Evolutionary conservation across 2,113 vertebrate species (phyloP).

Genomic region (Hyaena hyaena): DNA sequence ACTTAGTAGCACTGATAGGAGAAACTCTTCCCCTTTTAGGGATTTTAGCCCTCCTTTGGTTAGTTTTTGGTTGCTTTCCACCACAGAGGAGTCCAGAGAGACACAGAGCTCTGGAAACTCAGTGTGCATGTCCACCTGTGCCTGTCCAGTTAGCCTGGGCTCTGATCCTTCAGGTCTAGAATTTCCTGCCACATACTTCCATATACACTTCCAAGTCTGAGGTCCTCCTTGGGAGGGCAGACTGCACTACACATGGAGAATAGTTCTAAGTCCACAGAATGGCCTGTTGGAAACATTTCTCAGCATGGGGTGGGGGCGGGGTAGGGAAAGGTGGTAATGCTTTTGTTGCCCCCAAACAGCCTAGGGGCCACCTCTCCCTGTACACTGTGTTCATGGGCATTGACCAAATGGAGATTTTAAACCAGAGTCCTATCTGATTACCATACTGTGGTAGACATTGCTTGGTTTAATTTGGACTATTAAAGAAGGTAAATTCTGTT

Average conservation of each 20-base stretch:
- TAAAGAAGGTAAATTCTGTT: background rate
- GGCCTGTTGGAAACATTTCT: background rate
- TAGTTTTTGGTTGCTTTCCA: background rate
- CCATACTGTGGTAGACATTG: background rate
- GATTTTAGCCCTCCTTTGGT: background rate
- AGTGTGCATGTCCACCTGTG: accelerated
- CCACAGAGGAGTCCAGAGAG: background rate
- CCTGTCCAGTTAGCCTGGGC: background rate
- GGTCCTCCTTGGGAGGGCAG: background rate
- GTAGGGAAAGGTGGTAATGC: too few species aligned
- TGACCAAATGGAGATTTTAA: background rate
- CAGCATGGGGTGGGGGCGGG: accelerated
- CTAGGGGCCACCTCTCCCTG: background rate
- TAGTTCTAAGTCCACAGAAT: background rate
- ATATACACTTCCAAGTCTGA: background rate
- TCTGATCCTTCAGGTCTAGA: background rate
- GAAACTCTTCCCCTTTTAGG: background rate
- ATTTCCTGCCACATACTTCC: background rate
- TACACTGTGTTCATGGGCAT: too few species aligned
- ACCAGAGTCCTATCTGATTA: background rate
- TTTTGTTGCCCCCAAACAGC: background rate
- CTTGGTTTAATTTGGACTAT: background rate
- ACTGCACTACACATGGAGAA: background rate
- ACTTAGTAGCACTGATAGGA: background rate
- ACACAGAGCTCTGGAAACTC: accelerated